Evolutionary conservation across 2,888 invertebrate species (phyloP).

Genomic region (Mesorhabditis belari): DNA sequence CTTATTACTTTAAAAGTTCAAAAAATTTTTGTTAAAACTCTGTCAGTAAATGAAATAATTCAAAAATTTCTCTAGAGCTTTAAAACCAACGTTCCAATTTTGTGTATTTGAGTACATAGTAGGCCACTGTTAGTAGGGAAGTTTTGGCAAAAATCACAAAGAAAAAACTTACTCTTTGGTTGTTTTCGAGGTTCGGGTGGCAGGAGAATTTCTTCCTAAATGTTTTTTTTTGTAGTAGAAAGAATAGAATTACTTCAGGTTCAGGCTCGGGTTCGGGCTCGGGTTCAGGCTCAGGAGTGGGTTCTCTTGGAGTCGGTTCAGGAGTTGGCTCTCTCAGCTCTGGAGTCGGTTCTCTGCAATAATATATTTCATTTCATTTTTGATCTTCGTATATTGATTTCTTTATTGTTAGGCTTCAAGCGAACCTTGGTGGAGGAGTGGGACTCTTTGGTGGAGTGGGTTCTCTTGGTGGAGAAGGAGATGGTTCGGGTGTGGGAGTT

Average conservation of each 20-base stretch:
- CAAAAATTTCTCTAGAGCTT: neutral
- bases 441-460: conserved; percentile 16
- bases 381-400: too few species aligned
- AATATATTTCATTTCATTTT: too few species aligned
- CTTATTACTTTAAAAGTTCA: neutral
- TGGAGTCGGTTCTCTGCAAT: conserved; percentile 9
- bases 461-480: conserved; percentile 13
- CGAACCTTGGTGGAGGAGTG: conserved; percentile 29
- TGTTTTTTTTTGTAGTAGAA: neutral
- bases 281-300: conserved; percentile 28
- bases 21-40: neutral
- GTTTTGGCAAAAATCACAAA: neutral
- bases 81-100: neutral
- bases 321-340: conserved; percentile 17
- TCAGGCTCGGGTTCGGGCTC: conserved; percentile 15
- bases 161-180: neutral
- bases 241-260: neutral
- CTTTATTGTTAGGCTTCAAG: too few species aligned
- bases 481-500: conserved; percentile 11
- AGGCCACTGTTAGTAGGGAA: neutral
- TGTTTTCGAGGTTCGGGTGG: neutral
- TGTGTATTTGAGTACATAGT: neutral
- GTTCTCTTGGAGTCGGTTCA: conserved; percentile 8
- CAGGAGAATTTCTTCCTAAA: neutral
- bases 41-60: neutral